A percentile compares a stretch with the other conserved stretches of the same genome.
Conservation (phyloP, 2,797 vertebrate genomes). For the Cryptoblepharus egeriae region DNA sequence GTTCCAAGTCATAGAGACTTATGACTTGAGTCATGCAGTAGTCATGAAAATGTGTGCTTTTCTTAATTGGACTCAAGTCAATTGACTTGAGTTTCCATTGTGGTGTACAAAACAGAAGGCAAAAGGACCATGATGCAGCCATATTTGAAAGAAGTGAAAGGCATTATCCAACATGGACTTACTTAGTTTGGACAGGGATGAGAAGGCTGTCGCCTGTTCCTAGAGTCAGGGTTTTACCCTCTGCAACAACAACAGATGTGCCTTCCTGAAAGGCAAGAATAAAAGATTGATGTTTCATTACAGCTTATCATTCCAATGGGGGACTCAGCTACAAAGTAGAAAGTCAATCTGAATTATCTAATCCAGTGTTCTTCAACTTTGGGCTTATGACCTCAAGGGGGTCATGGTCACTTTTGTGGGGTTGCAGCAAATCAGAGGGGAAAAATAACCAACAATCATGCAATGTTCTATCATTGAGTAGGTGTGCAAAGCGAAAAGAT, state of each 20-base stretch:
- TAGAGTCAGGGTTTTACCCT: slow-evolving; percentile 74
- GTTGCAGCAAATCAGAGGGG: too few species aligned
- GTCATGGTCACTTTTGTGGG: too few species aligned
- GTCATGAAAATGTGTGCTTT: too few species aligned
- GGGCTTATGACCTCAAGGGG: too few species aligned
- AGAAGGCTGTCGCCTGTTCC: slow-evolving; percentile 86
- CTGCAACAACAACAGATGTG: slow-evolving; percentile 78
- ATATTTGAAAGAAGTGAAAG: neutral
- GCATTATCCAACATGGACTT: slow-evolving; percentile 63
- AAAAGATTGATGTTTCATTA: slow-evolving; percentile 21
- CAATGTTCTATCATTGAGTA: too few species aligned
- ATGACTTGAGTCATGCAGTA: too few species aligned
- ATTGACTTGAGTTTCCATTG: too few species aligned
- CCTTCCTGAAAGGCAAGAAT: slow-evolving; percentile 82
- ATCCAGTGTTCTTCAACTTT: too few species aligned
- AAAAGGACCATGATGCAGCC: neutral
- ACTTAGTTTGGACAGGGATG: slow-evolving; percentile 82
- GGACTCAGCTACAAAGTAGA: neutral
- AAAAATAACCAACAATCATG: too few species aligned
- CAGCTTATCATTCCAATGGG: neutral
- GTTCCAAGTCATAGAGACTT: too few species aligned
- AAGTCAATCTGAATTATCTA: neutral
- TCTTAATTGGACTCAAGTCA: too few species aligned
- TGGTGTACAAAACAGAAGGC: neutral
- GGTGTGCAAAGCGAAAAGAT: too few species aligned